Evolutionary conservation across 1,140 invertebrate genomes (phyloP).

Genomic region (Coenobita brevimanus): DNA sequence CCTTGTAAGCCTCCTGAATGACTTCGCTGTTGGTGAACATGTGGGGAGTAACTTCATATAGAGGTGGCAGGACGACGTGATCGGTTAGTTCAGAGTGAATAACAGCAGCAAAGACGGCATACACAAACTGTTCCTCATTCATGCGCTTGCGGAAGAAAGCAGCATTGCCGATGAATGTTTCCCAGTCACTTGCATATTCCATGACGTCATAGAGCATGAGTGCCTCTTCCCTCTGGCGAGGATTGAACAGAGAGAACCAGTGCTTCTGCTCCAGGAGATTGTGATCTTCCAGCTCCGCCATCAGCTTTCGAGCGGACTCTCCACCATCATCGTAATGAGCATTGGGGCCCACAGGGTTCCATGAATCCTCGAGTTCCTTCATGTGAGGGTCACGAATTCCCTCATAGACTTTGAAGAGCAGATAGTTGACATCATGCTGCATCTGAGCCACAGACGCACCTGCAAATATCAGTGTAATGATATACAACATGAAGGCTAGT

Average conservation of each 20-base stretch:
- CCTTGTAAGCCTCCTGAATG: conserved; percentile 36
- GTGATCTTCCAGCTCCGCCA: conserved; percentile 28
- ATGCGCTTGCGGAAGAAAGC: conserved; percentile 37
- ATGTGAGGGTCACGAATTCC: no score
- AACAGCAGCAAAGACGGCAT: conserved; percentile 34
- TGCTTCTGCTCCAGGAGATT: conserved; percentile 36
- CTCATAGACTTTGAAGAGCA: no score
- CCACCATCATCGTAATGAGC: conserved; percentile 23
- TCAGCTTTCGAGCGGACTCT: neutral
- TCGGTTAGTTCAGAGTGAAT: conserved; percentile 26
- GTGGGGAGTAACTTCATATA: conserved; percentile 56
- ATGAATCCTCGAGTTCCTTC: no score
- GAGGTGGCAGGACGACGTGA: conserved; percentile 35
- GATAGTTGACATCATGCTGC: no score
- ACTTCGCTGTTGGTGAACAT: conserved; percentile 59
- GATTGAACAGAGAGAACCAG: conserved; percentile 60
- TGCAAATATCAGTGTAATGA: no score
- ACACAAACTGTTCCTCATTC: conserved; percentile 51
- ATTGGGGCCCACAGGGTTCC: neutral
- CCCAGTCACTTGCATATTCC: conserved; percentile 13
- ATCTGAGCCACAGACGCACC: no score
- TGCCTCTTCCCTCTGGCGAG: conserved; percentile 39
- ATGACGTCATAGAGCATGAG: conserved; percentile 30
- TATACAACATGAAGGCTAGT: no score
- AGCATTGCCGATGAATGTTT: conserved; percentile 23